Conservation (phyloP, 2,888 invertebrate species). For the Platerodrilus igneus region DNA sequence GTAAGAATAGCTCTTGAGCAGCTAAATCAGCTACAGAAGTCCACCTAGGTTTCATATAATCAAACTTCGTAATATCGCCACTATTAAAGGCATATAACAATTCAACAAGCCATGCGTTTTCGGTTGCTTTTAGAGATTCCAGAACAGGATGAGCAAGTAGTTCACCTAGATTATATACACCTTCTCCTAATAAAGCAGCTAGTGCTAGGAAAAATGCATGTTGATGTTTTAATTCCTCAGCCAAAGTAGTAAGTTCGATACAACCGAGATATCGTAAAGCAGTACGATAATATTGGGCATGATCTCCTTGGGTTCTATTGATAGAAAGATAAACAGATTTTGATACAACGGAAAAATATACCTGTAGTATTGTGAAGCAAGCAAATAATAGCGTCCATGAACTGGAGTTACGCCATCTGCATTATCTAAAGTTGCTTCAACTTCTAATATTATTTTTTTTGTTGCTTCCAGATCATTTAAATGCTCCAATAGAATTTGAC, state of each 20-base stretch:
- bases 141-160: slow-evolving; percentile 92
- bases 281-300: slow-evolving; percentile 92
- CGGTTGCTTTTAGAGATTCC: slow-evolving; percentile 73
- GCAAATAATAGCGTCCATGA: slow-evolving; percentile 88
- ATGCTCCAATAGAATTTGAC: slow-evolving; percentile 73
- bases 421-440: slow-evolving; percentile 78
- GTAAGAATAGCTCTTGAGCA: slow-evolving; percentile 72
- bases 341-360: slow-evolving; percentile 32
- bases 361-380: slow-evolving; percentile 89
- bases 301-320: slow-evolving; percentile 70
- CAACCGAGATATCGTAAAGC: slow-evolving; percentile 74
- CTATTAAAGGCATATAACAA: slow-evolving; percentile 81
- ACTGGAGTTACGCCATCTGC: slow-evolving; percentile 90
- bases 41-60: slow-evolving; percentile 70
- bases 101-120: slow-evolving; percentile 84
- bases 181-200: slow-evolving; percentile 90
- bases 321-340: slow-evolving; percentile 4
- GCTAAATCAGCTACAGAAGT: slow-evolving; percentile 76
- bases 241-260: slow-evolving; percentile 63
- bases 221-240: slow-evolving; percentile 61
- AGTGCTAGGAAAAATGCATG: slow-evolving; percentile 89
- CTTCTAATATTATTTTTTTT: slow-evolving; percentile 81
- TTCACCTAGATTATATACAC: slow-evolving; percentile 96
- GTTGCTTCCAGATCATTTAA: slow-evolving; percentile 73
- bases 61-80: slow-evolving; percentile 75